Percentiles rank a stretch among this genome's conserved stretches.
Evolutionary conservation across 1,140 invertebrate species (phyloP).

Genomic region (Brachystomella parvula): DNA sequence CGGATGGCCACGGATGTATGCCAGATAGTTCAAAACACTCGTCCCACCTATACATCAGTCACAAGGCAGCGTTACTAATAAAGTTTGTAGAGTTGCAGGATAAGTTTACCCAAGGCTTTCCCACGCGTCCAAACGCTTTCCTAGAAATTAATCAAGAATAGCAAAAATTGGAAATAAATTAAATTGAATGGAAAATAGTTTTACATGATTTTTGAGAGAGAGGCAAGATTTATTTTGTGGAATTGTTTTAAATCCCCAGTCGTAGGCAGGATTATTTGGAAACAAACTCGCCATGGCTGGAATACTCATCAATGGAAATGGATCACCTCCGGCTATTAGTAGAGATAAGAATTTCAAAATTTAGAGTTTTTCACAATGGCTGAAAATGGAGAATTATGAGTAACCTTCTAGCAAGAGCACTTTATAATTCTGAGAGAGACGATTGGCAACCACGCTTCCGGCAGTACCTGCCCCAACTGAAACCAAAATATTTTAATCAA

Average conservation of each 20-base stretch:
- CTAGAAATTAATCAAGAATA: conserved; percentile 14
- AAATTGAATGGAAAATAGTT: background rate
- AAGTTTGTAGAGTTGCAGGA: background rate
- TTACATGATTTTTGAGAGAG: conserved; percentile 28
- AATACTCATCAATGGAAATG: conserved; percentile 25
- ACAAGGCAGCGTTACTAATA: background rate
- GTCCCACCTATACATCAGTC: background rate
- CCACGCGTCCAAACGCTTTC: conserved; percentile 29
- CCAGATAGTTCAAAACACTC: conserved; percentile 35
- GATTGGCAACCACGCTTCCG: conserved; percentile 38
- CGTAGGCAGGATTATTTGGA: conserved; percentile 23
- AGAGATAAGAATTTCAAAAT: background rate
- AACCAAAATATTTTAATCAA: conserved; percentile 12
- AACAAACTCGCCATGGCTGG: conserved; percentile 25
- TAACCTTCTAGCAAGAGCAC: conserved; percentile 29
- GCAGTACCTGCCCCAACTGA: conserved; percentile 29
- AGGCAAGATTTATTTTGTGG: conserved; percentile 34
- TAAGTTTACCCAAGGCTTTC: conserved; percentile 28
- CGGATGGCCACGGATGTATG: conserved; percentile 31
- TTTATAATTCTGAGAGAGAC: conserved; percentile 28
- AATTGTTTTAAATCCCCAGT: conserved; percentile 30
- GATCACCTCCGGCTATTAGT: conserved; percentile 27
- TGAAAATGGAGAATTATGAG: background rate
- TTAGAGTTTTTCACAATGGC: background rate
- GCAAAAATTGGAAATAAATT: background rate